Evolutionary conservation across 2,113 vertebrate species (phyloP).

Genomic region (Lamprotornis superbus): DNA sequence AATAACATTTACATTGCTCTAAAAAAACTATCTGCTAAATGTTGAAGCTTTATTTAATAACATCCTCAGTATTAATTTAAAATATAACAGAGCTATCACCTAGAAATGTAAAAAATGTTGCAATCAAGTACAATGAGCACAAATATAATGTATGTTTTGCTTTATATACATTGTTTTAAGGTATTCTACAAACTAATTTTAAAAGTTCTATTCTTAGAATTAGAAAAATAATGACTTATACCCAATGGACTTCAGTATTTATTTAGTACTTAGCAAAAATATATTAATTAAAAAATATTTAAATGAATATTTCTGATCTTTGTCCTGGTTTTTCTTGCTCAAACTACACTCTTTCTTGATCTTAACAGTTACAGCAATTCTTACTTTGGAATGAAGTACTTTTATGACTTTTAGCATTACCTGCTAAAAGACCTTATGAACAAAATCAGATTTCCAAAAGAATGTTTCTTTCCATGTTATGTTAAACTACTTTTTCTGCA

Average conservation of each 20-base stretch:
- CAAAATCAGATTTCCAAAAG: constrained; percentile 33
- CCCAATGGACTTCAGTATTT: neutral
- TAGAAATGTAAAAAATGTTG: neutral
- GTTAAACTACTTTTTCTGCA: constrained; percentile 47
- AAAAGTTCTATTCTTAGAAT: neutral
- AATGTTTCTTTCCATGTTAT: neutral
- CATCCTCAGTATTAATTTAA: neutral
- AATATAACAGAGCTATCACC: neutral
- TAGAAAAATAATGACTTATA: neutral
- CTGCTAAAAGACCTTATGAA: neutral
- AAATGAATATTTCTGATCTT: neutral
- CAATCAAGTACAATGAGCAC: neutral
- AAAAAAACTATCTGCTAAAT: neutral
- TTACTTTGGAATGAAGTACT: neutral
- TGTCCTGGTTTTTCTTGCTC: neutral
- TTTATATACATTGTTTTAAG: neutral
- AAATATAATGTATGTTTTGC: neutral
- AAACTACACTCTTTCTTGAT: neutral
- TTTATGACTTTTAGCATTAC: neutral
- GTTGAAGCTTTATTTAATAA: neutral
- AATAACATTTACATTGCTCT: neutral
- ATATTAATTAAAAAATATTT: neutral
- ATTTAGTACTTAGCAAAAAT: neutral
- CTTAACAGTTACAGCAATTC: neutral
- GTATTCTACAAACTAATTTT: neutral